Conservation (phyloP, 2,113 vertebrate species). For the Amphiprion ocellaris region DNA sequence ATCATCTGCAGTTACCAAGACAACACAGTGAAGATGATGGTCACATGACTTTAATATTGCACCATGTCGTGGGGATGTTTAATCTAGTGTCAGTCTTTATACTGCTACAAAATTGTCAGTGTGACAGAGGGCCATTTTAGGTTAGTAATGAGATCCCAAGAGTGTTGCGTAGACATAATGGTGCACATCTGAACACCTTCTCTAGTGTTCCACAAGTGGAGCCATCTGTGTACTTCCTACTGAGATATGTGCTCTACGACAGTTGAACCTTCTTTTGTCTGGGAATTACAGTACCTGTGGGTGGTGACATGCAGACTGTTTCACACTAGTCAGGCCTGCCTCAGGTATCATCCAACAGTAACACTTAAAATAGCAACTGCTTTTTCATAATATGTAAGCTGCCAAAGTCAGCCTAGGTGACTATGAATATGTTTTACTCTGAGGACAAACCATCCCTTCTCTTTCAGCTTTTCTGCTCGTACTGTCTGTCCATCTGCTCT, state of each 20-base stretch:
- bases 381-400: not conserved
- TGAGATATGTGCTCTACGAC: not conserved
- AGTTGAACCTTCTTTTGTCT: not conserved
- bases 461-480: conserved; percentile 18
- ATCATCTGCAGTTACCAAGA: conserved; percentile 49
- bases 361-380: not conserved
- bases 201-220: conserved; percentile 39
- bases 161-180: conserved; percentile 22
- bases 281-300: not conserved
- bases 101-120: not conserved
- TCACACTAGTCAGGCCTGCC: not conserved
- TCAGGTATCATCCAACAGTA: not conserved
- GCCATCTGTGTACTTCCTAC: conserved; percentile 9
- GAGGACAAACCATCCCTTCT: conserved; percentile 14
- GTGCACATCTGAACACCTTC: not conserved
- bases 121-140: conserved; percentile 5
- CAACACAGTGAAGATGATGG: conserved; percentile 27
- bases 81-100: not conserved
- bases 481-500: conserved; percentile 48
- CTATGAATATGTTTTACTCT: conserved; percentile 2
- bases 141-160: conserved; percentile 23
- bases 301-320: not conserved
- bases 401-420: conserved; percentile 9
- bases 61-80: conserved; percentile 1
- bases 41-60: not conserved